Base-by-base conservation (phyloP, 2,888 invertebrate species). In the Keiferia lycopersicella region DNA sequence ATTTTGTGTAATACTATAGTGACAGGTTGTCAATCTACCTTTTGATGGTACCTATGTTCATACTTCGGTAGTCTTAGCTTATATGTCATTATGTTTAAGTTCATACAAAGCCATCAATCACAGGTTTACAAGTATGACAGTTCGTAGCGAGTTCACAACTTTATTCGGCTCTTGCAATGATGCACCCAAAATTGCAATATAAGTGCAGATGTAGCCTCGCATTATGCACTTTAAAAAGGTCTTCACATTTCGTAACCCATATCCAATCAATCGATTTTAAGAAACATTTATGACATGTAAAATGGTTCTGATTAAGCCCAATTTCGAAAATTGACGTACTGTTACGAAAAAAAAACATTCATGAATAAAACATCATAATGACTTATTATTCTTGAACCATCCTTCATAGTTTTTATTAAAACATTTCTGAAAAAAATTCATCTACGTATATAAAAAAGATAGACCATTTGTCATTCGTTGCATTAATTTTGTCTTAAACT, bases 191-290 rank as follows among this genome's bases (percentile, higher is more conserved):
- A 69, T 80, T 78, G 74, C 73, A 71, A 74, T 70, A 77, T 69
- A 71, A 71, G 34, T 56, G 56, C 56, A 26, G n/a, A 14, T 18
- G 64, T 67, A 58, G 59, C 68, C 70, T 71, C 72, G 68, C 67
- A 72, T 76, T 74, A 68, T 71, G 67, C 69, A 72, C 71, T 70
- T 67, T 34, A 66, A 67, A 76, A 76, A 72, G 76, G 76, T 72
- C 71, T 65, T 64, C 64, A 34, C 34, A 65, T 83, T 76, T 73
- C 74, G 67, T 63, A 80, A 82, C 68, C 68, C 50, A 61, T 65
- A 65, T 73, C 78, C 69, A 73, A 78, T 80, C 76, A 74, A 73
- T 69, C 69, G 70, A 48, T 68, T 71, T 66, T 68, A 66, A 64
- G 68, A 65, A 58, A n/a, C 39, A 65, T 65, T 65, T 65, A 66